Evolutionary conservation across 2,888 invertebrate genomes (phyloP), one percentile per base, ranked within the genome.

Genomic region (Hirtodrosophila confusa): DNA sequence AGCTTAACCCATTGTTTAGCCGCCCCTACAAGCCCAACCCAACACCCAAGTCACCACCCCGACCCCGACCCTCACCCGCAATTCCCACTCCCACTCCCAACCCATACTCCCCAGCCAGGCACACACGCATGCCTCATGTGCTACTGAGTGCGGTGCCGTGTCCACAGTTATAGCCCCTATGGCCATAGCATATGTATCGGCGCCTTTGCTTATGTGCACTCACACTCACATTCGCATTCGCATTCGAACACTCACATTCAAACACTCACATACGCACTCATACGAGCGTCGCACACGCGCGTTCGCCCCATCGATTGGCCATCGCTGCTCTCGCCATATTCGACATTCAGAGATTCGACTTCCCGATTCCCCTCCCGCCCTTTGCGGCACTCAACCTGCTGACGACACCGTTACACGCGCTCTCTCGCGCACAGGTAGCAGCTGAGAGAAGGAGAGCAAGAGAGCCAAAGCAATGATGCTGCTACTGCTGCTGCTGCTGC

Each of bases 241-340:
- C 51, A 57, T 39, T 17, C 17, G 17, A 44, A 48, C 36, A 36
- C 33, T 49, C 62, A 45, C 45, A 64, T 68, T 9, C 58, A 40
- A 47, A 40, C 51, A 24, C 45, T 39, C 57, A 41, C 47, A 55
- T 56, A 55, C 61, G 56, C 70, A 70, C 65, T 60, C 62, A 70
- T 51, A 75, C 60, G 73, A 78, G 86, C 67, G 82, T 82, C 82
- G 82, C 82, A 82, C 82, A 82, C 78, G 86, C 82, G 82, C 82
- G 75, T 78, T 86, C 78, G 75, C 66, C 80, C 69, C 86, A 82
- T 86, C 86, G 82, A 82, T 82, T 82, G 82, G 86, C 80, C 80
- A 74, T 74, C 75, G 75, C 35, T 53, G 78, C 86, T 82, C 80
- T 85, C 80, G 64, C 80, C 77, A 74, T 61, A 71, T 78, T 76